Evolutionary conservation across 2,113 vertebrate species (phyloP), one percentile per base, ranked within the genome.

Genomic region (Bothrops jararaca): DNA sequence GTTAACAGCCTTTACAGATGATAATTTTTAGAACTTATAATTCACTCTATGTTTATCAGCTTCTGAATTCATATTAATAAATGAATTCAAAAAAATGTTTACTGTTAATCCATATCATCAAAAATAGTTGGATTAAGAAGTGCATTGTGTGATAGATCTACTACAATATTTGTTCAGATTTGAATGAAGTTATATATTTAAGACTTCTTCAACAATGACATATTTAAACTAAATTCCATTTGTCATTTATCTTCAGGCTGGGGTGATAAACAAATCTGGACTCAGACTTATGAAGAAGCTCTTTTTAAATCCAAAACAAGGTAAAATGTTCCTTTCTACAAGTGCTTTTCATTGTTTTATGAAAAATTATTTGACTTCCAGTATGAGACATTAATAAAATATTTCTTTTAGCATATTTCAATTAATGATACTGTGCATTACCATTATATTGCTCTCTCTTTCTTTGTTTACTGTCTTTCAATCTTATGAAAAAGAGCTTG

Each of bases 181-280:
- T 80, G 74, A 80, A 22, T 42, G 7, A 80, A 24, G 24, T 54
- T 42, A 92, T 50, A 20, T n/a, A 85, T 80, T 80, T 56, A 80
- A 57, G 24, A 56, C 20, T 39, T 86, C 8, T 34, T 92, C 29
- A 88, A 54, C 22, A n/a, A 88, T 9, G 23, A 60, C 4, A 50
- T 60, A 64, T 34, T 87, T 88, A 64, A 88, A 69, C 13, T 88
- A 88, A 50, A 88, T 53, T 29, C n/a, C 3, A 74, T 42, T 88
- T 52, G 5, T 53, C 39, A 1, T 94, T 87, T 85, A 50, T 42
- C 92, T 94, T 18, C 96, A 99, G 99, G 99, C 74, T 99, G 99
- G 99, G 99, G 98, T 0, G 99, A 99, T 95, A 98, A 99, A 90
- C 97, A 99, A 92, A 97, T 98, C 94, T 99, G 99, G 99, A 98